Evolutionary conservation across 1,140 invertebrate species (phyloP).

Genomic region (Dryas iulia): DNA sequence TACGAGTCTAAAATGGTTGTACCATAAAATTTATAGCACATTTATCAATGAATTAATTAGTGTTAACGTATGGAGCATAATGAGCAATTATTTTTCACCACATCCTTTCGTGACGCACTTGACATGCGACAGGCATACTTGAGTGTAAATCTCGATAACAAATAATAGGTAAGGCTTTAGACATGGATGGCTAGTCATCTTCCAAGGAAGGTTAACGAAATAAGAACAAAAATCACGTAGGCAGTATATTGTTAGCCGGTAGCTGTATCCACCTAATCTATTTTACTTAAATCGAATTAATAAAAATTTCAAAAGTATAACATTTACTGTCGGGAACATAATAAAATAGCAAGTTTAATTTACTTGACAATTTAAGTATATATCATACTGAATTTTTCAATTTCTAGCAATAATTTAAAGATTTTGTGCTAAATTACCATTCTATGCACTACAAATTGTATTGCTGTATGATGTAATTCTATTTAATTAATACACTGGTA

Average conservation of each 20-base stretch:
- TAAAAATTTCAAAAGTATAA: no score
- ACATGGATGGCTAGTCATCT: slow-evolving; percentile 43
- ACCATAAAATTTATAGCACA: neutral
- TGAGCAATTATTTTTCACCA: slow-evolving; percentile 42
- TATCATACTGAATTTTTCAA: no score
- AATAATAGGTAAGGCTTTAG: slow-evolving; percentile 40
- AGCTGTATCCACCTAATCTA: neutral
- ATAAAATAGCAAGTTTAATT: no score
- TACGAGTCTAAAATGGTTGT: neutral
- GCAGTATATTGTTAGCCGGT: neutral
- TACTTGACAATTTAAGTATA: neutral
- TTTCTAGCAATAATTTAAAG: no score
- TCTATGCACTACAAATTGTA: no score
- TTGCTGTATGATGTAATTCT: no score
- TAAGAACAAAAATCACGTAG: slow-evolving; percentile 45
- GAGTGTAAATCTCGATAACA: slow-evolving; percentile 42
- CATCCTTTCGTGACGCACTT: slow-evolving; percentile 34
- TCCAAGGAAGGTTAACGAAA: slow-evolving; percentile 52
- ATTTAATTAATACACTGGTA: no score
- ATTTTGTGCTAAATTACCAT: no score
- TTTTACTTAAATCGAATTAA: no score
- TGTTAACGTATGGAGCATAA: slow-evolving; percentile 25
- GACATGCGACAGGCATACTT: slow-evolving; percentile 44
- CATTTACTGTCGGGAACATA: no score
- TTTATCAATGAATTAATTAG: slow-evolving; percentile 3